Percentiles rank a stretch among this genome's conserved stretches.
Evolutionary conservation across 2,888 invertebrate genomes (phyloP).

Genomic region (Neoascia interrupta): DNA sequence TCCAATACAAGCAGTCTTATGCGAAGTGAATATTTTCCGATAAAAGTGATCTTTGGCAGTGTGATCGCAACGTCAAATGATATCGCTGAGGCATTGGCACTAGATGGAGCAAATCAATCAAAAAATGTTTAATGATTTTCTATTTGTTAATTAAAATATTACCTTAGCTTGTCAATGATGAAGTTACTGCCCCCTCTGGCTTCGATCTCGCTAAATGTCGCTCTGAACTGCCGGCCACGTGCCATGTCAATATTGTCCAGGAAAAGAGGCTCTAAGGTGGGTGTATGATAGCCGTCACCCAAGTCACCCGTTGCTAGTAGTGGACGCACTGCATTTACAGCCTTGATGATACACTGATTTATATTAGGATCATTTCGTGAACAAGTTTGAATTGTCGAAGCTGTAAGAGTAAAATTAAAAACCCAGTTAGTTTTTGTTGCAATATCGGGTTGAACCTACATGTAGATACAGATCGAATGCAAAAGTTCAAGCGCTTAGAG

Average conservation of each 20-base stretch:
- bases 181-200: conserved; percentile 79
- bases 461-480: too few relatives aligned
- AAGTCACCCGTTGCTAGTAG: conserved; percentile 76
- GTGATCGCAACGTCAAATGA: conserved; percentile 77
- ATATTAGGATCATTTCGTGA: conserved; percentile 77
- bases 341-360: conserved; percentile 77
- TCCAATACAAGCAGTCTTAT: conserved; percentile 77
- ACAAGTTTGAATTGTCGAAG: conserved; percentile 77
- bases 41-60: conserved; percentile 77
- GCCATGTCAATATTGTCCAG: conserved; percentile 78
- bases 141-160: conserved; percentile 12
- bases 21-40: conserved; percentile 77
- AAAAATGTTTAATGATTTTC: too few relatives aligned
- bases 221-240: conserved; percentile 77
- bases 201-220: conserved; percentile 76
- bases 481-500: too few relatives aligned
- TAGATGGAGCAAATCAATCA: conserved; percentile 60
- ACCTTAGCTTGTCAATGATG: conserved; percentile 78
- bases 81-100: conserved; percentile 76
- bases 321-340: conserved; percentile 76
- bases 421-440: too few relatives aligned
- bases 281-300: conserved; percentile 78
- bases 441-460: too few relatives aligned
- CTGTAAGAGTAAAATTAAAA: too few relatives aligned
- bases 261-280: conserved; percentile 76